A percentile compares a stretch with the other conserved stretches of the same genome.
These are phyloP conservation scores for Otis tarda DNA, from an alignment of 2,113 vertebrate species.

Conservation along the genomic window DNA sequence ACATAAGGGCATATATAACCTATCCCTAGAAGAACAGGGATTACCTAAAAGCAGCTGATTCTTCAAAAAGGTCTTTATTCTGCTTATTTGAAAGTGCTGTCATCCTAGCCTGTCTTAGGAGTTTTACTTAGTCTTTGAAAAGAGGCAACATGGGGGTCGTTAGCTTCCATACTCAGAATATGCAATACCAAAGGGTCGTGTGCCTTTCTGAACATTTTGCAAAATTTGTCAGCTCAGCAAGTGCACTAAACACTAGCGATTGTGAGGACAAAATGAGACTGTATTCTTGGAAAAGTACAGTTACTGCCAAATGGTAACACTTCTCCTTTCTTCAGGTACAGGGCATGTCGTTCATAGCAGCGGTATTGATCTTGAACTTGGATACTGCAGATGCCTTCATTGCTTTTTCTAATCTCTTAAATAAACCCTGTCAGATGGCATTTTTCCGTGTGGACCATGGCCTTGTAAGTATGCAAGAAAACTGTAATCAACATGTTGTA, in stretches of 20 bases:
- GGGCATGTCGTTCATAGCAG: conserved; percentile 97
- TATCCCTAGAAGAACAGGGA: not conserved
- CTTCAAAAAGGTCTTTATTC: not conserved
- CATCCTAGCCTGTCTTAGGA: not conserved
- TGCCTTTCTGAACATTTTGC: not conserved
- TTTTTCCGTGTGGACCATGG: conserved; percentile 97
- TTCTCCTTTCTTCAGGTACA: conserved; percentile 82
- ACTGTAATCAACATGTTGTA: not conserved
- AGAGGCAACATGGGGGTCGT: not conserved
- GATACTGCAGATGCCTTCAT: conserved; percentile 96
- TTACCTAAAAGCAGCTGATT: not conserved
- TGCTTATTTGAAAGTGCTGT: not conserved
- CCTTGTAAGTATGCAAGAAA: conserved; percentile 85
- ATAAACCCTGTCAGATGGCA: conserved; percentile 97
- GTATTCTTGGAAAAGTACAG: not conserved
- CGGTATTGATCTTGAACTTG: conserved; percentile 92
- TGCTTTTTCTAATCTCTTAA: conserved; percentile 95
- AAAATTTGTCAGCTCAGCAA: not conserved
- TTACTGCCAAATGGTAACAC: not conserved
- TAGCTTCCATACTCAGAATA: not conserved
- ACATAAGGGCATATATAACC: not conserved
- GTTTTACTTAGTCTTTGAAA: not conserved
- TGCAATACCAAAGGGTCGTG: not conserved
- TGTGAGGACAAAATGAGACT: not conserved
- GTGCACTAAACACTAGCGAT: not conserved